Evolutionary conservation across 2,797 vertebrate genomes (phyloP), one percentile per base, ranked within the genome.

Genomic region (Capromys pilorides): DNA sequence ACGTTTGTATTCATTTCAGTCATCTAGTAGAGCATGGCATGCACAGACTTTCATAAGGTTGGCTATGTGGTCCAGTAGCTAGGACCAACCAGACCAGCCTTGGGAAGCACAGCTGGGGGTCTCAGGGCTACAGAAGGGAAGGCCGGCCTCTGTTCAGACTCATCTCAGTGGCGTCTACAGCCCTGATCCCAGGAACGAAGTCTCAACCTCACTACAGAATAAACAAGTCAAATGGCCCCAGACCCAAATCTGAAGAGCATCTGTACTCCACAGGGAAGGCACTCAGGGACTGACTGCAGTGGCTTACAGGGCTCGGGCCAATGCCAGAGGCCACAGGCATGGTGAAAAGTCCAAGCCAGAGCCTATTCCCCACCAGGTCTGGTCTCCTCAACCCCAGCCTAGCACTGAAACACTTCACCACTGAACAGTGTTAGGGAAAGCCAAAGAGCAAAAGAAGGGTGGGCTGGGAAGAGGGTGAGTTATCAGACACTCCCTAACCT

Each of bases 81-180:
- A 49, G 41, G 41, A 45, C 88, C 0, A 0, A 75, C 3, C 36
- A 81, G 73, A 13, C 84, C 0, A 0, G 45, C 33, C 36, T 3
- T 6, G 6, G 59, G 22, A 41, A 36, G 6, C 1, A 2, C 1
- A 33, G 80, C 21, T 4, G 7, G 24, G 1, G 2, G n/a, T 4
- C 18, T 22, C 16, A 71, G 81, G 2, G 1, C 59, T 71, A 24
- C 49, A 10, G 28, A 3, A 9, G 9, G 18, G 59, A 57, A n/a
- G 16, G 24, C 57, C 16, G 4, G 18, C 22, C 62, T 33, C 81
- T 51, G n/a, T 51, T 6, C 2, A 0, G 64, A 16, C 33, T 22
- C 19, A 1, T 2, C 6, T 61, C 45, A 64, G 66, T 64, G 57
- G 19, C 5, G 10, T 22, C 93, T 71, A 64, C 26, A 83, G 12